A percentile compares a stretch with the other conserved stretches of the same genome.
Evolutionary conservation across 2,888 invertebrate species (phyloP).

Genomic region (Epiblema foenella): DNA sequence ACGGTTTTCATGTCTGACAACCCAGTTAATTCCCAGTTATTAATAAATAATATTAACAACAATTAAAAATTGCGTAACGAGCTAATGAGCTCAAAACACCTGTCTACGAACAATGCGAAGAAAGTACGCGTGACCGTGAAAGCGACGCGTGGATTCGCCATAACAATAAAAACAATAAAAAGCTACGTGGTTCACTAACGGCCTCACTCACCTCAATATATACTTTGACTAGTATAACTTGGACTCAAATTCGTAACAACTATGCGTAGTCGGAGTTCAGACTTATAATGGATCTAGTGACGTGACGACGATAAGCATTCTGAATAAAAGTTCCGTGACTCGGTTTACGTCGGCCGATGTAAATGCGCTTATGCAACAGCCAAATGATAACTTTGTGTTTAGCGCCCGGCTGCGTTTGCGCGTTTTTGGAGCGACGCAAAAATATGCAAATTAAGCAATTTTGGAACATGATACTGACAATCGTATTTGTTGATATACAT

Average conservation of each 20-base stretch:
- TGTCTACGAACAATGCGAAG: slow-evolving; percentile 59
- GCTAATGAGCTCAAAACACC: slow-evolving; percentile 40
- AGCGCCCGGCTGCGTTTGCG: slow-evolving; percentile 17
- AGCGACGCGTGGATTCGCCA: slow-evolving; percentile 61
- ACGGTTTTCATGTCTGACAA: neutral
- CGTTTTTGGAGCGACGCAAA: neutral
- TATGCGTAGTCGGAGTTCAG: neutral
- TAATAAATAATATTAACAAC: neutral
- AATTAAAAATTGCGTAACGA: slow-evolving; percentile 35
- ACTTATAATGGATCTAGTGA: neutral
- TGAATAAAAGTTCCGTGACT: slow-evolving; percentile 65
- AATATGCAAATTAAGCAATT: slow-evolving; percentile 13
- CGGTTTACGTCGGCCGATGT: slow-evolving; percentile 52
- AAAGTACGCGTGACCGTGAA: slow-evolving; percentile 82
- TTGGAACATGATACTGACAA: slow-evolving; percentile 4
- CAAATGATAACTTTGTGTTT: slow-evolving; percentile 39
- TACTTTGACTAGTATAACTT: neutral
- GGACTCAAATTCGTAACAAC: neutral
- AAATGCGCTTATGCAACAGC: slow-evolving; percentile 51
- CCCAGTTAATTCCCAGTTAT: neutral
- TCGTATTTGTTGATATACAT: neutral
- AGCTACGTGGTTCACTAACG: neutral
- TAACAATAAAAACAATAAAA: slow-evolving; percentile 62
- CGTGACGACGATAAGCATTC: neutral
- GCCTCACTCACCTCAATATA: neutral